A percentile compares a stretch with the other conserved stretches of the same genome.
Evolutionary conservation across 2,888 invertebrate species (phyloP).

Genomic region (Lithophane socia): DNA sequence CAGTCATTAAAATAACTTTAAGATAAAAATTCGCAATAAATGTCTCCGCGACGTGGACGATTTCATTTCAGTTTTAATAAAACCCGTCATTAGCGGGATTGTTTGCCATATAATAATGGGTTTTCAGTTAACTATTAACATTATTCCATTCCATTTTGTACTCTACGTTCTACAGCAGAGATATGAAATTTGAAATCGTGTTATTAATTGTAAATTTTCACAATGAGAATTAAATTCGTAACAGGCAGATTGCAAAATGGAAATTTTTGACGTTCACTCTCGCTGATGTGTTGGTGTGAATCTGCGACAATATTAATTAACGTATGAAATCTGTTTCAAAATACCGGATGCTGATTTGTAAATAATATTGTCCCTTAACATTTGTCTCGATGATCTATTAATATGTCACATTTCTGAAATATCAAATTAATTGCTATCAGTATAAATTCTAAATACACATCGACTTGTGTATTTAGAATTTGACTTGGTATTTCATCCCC

Average conservation of each 20-base stretch:
- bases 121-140: constrained; percentile 75
- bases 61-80: constrained; percentile 79
- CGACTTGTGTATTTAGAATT: not conserved
- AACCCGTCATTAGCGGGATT: constrained; percentile 78
- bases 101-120: constrained; percentile 80
- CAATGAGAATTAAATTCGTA: constrained; percentile 72
- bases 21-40: constrained; percentile 54
- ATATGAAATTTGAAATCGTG: constrained; percentile 43
- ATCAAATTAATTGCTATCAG: constrained; percentile 20
- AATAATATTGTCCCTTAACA: constrained; percentile 40
- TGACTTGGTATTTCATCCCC: not conserved
- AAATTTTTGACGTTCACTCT: constrained; percentile 68
- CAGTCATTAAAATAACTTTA: constrained; percentile 23
- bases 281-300: constrained; percentile 57
- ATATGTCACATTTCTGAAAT: constrained; percentile 6
- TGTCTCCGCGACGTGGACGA: constrained; percentile 68
- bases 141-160: constrained; percentile 43
- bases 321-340: constrained; percentile 32
- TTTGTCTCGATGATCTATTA: constrained; percentile 30
- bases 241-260: constrained; percentile 66
- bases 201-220: constrained; percentile 66
- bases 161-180: constrained; percentile 47
- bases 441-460: not conserved
- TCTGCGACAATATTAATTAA: constrained; percentile 50
- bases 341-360: constrained; percentile 10